Percentiles rank a stretch among this genome's conserved stretches.
Evolutionary conservation across 2,797 vertebrate genomes (phyloP).

Genomic region (Mormyrus hasselquistii): DNA sequence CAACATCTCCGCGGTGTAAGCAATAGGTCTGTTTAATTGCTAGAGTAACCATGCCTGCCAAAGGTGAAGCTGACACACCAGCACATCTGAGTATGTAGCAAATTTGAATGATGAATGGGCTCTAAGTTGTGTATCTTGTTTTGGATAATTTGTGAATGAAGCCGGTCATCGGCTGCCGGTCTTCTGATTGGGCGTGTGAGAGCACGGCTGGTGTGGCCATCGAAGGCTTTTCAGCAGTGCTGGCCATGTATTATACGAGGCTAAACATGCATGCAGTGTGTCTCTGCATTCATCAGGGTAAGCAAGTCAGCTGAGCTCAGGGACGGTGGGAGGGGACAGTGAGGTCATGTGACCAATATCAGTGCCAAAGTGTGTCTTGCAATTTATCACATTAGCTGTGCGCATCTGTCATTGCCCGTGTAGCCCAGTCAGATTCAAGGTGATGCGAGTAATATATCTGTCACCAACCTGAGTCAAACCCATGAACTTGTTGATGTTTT

Average conservation of each 20-base stretch:
- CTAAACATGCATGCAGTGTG: not conserved
- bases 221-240: not conserved
- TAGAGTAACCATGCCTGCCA: not conserved
- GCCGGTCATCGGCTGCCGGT: not conserved
- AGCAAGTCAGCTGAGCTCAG: not conserved
- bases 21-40: not conserved
- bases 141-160: not conserved
- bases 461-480: constrained; percentile 86
- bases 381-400: not conserved
- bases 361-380: not conserved
- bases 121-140: not conserved
- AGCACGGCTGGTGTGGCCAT: not conserved
- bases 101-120: not conserved
- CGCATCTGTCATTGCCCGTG: not conserved
- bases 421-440: not conserved
- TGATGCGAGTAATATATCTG: not conserved
- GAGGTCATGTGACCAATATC: not conserved
- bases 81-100: not conserved
- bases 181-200: not conserved
- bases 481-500: constrained; percentile 97
- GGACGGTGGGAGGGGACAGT: not conserved
- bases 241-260: not conserved
- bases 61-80: too few relatives aligned
- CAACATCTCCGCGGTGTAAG: not conserved
- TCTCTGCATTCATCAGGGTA: not conserved